Conservation (phyloP, 2,888 invertebrate genomes). For the Helleia helle region DNA sequence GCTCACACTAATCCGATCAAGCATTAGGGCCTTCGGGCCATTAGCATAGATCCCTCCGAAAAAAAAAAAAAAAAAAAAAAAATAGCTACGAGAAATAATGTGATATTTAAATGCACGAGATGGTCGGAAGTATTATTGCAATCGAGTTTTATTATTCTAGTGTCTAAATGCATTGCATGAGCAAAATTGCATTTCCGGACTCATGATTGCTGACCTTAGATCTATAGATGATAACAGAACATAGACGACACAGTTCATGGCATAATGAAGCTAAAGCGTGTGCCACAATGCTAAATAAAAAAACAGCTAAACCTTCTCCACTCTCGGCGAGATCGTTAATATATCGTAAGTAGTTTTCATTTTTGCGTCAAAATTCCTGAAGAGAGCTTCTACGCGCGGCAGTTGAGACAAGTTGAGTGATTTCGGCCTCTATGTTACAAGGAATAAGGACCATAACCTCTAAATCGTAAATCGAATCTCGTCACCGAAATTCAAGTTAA, state of each 20-base stretch:
- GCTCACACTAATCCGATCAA: too few species aligned
- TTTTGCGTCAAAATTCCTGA: conserved; percentile 54
- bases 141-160: too few species aligned
- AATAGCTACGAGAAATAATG: too few species aligned
- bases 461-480: conserved; percentile 12
- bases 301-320: conserved; percentile 49
- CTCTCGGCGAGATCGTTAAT: conserved; percentile 53
- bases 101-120: too few species aligned
- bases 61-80: too few species aligned
- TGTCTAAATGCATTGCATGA: too few species aligned
- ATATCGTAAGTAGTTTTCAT: conserved; percentile 59
- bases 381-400: conserved; percentile 58
- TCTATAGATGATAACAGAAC: not conserved
- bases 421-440: conserved; percentile 52
- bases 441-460: conserved; percentile 40
- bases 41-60: too few species aligned
- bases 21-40: too few species aligned
- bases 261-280: conserved; percentile 15
- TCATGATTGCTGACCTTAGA: not conserved
- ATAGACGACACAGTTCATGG: conserved; percentile 10
- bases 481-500: conserved; percentile 16
- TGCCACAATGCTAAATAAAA: conserved; percentile 22
- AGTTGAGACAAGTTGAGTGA: conserved; percentile 67
- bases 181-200: too few species aligned
- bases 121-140: too few species aligned